These are phyloP conservation scores for Xestia xanthographa DNA, from an alignment of 2,888 invertebrate species.

Conservation along the genomic window DNA sequence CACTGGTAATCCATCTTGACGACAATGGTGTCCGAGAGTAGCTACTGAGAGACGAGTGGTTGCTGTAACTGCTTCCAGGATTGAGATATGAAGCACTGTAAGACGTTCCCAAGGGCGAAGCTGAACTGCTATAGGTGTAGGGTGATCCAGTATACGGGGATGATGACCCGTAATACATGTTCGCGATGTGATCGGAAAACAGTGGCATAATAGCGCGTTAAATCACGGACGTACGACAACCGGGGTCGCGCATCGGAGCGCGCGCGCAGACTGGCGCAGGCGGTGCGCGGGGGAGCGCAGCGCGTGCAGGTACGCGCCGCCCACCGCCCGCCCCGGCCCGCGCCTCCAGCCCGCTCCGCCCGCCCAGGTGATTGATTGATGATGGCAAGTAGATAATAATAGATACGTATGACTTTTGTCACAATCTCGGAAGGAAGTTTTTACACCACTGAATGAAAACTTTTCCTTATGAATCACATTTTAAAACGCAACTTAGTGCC, in stretches of 20 bases:
- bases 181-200: constrained; percentile 92
- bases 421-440: constrained; percentile 76
- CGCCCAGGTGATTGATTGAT: constrained; percentile 87
- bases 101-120: constrained; percentile 81
- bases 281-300: constrained; percentile 60
- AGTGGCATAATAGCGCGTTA: constrained; percentile 90
- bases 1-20: constrained; percentile 83
- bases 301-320: constrained; percentile 73
- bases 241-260: constrained; percentile 72
- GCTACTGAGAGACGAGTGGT: constrained; percentile 87
- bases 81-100: constrained; percentile 89
- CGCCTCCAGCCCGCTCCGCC: constrained; percentile 62
- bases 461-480: constrained; percentile 5
- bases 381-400: constrained; percentile 84
- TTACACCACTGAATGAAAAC: constrained; percentile 22
- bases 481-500: background rate
- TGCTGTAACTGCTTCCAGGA: constrained; percentile 86
- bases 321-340: constrained; percentile 70
- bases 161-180: constrained; percentile 89
- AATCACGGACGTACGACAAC: constrained; percentile 71
- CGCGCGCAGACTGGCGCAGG: constrained; percentile 79
- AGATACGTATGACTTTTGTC: constrained; percentile 76
- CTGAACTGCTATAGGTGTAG: constrained; percentile 86
- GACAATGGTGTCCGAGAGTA: constrained; percentile 89
- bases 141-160: constrained; percentile 88